phyloP scores from a whole-genome alignment of 2,113 vertebrate species.

The Corydoras maculifer region DNA sequence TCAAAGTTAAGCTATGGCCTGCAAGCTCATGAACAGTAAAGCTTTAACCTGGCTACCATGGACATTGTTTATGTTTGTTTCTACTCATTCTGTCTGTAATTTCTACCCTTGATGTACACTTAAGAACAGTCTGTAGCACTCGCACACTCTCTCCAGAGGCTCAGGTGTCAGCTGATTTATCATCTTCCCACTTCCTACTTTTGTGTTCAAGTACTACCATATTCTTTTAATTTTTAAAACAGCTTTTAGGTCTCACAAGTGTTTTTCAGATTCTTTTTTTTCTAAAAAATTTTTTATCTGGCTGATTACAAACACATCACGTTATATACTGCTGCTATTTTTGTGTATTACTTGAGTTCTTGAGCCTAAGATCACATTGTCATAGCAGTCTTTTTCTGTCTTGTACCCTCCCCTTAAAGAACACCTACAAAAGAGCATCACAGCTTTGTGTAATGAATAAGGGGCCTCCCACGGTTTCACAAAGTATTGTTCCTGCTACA shows the following conservation, averaged over 20 bases:
- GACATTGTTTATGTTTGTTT: background rate
- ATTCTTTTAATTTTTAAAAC: too few relatives aligned
- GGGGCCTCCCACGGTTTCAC: slow-evolving; percentile 56
- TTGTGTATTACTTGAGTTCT: too few relatives aligned
- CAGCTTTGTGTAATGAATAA: slow-evolving; percentile 47
- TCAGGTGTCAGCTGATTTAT: slow-evolving; percentile 23
- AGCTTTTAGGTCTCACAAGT: too few relatives aligned
- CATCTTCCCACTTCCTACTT: slow-evolving; percentile 14
- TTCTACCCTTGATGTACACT: background rate
- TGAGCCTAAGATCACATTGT: slow-evolving; percentile 38
- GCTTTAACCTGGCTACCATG: slow-evolving; percentile 36
- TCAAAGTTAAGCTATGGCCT: slow-evolving; percentile 48
- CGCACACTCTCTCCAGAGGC: too few relatives aligned
- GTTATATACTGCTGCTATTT: too few relatives aligned
- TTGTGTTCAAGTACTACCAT: too few relatives aligned
- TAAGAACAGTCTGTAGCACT: slow-evolving; percentile 33
- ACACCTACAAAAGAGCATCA: slow-evolving; percentile 52
- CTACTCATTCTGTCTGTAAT: background rate
- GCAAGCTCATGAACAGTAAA: slow-evolving; percentile 30
- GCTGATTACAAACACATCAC: background rate
- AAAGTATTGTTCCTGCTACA: slow-evolving; percentile 53
- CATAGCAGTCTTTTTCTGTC: slow-evolving; percentile 43
- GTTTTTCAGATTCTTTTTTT: background rate
- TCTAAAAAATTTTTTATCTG: background rate
- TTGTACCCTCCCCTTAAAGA: slow-evolving; percentile 41